These are phyloP conservation scores for Oncorhynchus clarkii DNA, from an alignment of 2,113 vertebrate genomes.

Conservation along the genomic window DNA sequence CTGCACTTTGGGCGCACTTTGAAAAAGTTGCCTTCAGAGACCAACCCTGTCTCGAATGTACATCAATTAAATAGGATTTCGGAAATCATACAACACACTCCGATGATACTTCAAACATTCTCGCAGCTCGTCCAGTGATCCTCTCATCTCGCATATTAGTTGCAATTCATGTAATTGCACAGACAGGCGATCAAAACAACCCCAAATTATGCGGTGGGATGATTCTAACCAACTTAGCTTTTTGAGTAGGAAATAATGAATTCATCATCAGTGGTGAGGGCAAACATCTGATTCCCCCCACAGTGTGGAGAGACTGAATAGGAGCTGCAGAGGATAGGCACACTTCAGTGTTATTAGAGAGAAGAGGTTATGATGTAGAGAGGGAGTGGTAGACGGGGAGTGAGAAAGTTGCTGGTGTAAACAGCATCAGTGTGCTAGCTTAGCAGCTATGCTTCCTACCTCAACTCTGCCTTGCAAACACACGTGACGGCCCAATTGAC, in stretches of 20 bases:
- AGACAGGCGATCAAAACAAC: neutral
- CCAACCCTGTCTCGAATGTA: neutral
- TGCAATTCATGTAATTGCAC: slow-evolving; percentile 3
- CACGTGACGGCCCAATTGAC: slow-evolving; percentile 4
- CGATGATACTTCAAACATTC: neutral
- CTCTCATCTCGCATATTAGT: slow-evolving; percentile 1
- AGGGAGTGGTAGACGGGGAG: slow-evolving; percentile 42
- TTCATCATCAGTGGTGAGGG: slow-evolving; percentile 13
- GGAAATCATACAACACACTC: neutral
- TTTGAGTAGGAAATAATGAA: slow-evolving; percentile 18
- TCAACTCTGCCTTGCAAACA: neutral
- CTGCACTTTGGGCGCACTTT: too few relatives aligned
- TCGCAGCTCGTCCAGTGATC: neutral
- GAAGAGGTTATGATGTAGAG: slow-evolving; percentile 20
- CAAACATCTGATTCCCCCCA: slow-evolving; percentile 28
- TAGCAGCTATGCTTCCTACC: too few relatives aligned
- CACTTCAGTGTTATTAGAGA: slow-evolving; percentile 23
- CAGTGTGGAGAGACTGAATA: slow-evolving; percentile 28
- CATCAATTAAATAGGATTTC: neutral
- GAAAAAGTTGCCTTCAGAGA: too few relatives aligned
- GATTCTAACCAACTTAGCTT: slow-evolving; percentile 17
- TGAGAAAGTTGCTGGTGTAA: slow-evolving; percentile 29
- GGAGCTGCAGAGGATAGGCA: slow-evolving; percentile 13
- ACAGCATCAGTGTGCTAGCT: too few relatives aligned
- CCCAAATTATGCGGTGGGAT: neutral